Percentiles rank a stretch among this genome's conserved stretches.
Conservation (phyloP, 2,888 invertebrate species). For the Strigamia transsilvanica region DNA sequence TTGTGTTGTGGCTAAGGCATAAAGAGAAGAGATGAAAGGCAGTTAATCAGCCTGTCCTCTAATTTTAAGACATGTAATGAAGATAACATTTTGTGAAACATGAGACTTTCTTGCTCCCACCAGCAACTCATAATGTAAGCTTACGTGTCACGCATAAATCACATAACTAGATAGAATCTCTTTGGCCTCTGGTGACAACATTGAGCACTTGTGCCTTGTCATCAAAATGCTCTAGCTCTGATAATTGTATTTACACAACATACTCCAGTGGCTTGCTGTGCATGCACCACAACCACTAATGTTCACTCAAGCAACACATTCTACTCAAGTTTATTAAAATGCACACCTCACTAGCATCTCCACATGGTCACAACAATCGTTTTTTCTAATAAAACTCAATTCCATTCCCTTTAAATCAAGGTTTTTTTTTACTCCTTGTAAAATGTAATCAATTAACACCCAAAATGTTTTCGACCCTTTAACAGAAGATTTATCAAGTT, state of each 20-base stretch:
- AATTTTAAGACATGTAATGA: constrained; percentile 15
- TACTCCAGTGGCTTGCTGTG: neutral
- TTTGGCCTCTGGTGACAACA: constrained; percentile 16
- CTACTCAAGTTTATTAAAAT: constrained; percentile 20
- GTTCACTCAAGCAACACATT: constrained; percentile 21
- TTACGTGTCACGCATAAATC: constrained; percentile 1
- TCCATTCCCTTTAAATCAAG: neutral
- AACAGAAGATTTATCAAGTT: too few relatives aligned
- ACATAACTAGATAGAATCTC: neutral
- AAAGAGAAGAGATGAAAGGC: neutral
- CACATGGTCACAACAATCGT: neutral
- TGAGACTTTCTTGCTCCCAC: neutral
- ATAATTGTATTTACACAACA: constrained; percentile 7
- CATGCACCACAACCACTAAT: constrained; percentile 25
- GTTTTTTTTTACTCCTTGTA: too few relatives aligned
- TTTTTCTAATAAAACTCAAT: neutral
- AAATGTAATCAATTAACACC: too few relatives aligned
- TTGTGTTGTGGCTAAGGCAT: neutral
- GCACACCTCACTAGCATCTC: neutral
- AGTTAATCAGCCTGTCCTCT: constrained; percentile 12
- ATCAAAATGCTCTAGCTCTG: neutral
- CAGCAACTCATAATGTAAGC: constrained; percentile 30
- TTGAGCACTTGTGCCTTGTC: constrained; percentile 19
- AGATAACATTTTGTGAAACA: constrained; percentile 13
- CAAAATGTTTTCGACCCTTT: too few relatives aligned